Evolutionary conservation across 2,797 vertebrate genomes (phyloP), one percentile per base, ranked within the genome.

Genomic region (Danio jaintianensis): DNA sequence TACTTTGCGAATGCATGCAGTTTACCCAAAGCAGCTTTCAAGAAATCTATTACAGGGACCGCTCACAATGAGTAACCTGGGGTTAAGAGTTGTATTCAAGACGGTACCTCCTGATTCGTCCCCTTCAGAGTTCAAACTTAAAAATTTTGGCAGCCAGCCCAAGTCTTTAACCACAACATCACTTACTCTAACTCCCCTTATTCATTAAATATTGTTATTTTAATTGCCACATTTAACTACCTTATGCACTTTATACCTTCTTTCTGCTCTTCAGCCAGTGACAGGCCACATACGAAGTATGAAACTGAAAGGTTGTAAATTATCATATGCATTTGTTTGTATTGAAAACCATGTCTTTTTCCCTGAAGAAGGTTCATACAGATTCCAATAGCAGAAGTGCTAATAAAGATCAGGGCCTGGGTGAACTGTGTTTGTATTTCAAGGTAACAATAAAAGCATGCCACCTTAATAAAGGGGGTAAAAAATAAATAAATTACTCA

Each of bases 1-100:
- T 78, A 66, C 64, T 78, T 78, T 40, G 42, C 20, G 29, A 59
- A 69, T 48, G 70, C 12, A 61, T 29, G 45, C 36, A 43, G 6
- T 69, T 53, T 68, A 50, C 36, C 22, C 45, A 36, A 36, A 36
- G 8, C 5, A 3, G 36, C 22, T 36, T 50, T 29, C 0, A 50
- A 50, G 50, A 50, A 68, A 36, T 0, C 3, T 18, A 40, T 40
- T 20, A 53, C 6, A 40, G 22, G 9, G 4, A 68, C 1, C 0
- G 2, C 16, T 68, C 8, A 15, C 20, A 20, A 7, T 61, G 13
- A 61, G 29, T 16, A 36, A 68, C 4, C 47, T 50, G 43, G 5
- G 13, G 13, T 68, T 36, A 68, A 48, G 64, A 68, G 64, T 48
- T 48, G 29, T 67, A 68, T 45, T 68, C 36, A 8, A 47, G 22